Base-by-base conservation (phyloP, 2,797 vertebrate genomes). In the Oreortyx pictus region DNA sequence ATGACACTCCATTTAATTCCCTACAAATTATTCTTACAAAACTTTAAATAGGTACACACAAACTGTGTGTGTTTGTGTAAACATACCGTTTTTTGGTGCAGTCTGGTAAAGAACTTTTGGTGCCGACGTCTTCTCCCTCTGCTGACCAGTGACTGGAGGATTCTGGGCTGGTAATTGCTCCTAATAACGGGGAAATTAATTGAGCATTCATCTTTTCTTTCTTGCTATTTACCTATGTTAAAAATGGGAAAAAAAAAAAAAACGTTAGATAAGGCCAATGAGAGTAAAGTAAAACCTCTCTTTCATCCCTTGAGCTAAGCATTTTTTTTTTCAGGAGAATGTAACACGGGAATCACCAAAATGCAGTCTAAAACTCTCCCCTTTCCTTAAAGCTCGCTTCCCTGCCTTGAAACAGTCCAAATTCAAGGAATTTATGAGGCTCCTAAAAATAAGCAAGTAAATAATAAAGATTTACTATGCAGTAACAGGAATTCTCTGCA, bases 201-300 rank as follows among this genome's bases (percentile, higher is more conserved):
- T 94, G 90, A 31, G 89, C 54, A 49, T 97, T 95, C 97, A 97
- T 97, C 61, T 72, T 84, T 57, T 81, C 50, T 9, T 80, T 72
- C 72, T 60, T 86, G 78, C 25, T 78, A 1, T 82, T 94, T 6
- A 73, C 91, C 96, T 96, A 23, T 6, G 12, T 24, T 16, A 14
- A 49, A 86, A 20, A 91, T 37, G 81, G 29, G 47, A 72, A 13
- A 37, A 37, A 37, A 37, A 3, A 37, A 70, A 50, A 0, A 0
- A 62, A 20, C 6, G 2, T 76, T 4, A 25, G 9, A 2, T 86
- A 9, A 47, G 0, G 0, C 1, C 16, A 57, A 23, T 0, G 6
- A 76, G 57, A 83, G 27, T 2, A 27, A 86, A 67, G 52, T 6
- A 70, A 67, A 65, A 8, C 1, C 16, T 41, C 22, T 15, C 20